Evolutionary conservation across 2,797 vertebrate species (phyloP), one percentile per base, ranked within the genome.

Genomic region (Sitta carolinensis): DNA sequence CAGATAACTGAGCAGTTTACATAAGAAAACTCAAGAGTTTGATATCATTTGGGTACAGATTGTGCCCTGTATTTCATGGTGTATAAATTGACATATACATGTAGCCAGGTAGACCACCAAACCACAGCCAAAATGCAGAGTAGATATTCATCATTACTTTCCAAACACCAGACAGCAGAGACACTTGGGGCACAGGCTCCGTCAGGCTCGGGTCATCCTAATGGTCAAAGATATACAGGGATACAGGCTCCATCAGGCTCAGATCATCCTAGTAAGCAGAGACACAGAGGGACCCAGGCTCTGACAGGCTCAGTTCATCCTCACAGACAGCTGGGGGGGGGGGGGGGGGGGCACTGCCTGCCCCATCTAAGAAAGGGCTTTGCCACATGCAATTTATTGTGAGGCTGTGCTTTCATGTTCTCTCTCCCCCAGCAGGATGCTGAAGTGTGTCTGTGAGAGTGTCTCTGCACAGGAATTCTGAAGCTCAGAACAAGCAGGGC

Each of bases 341-440:
- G 6, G 10, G 32, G 8, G 17, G 3, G 6, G 10, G 32, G 8
- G 15, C 10, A 11, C n/a, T 51, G 16, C 45, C 38, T 58, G 27
- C 47, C 19, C 22, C 27, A 18, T n/a, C 6, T 8, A 7, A 27
- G 9, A 36, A 36, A 43, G 22, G 27, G 27, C 22, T 51, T 38
- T 67, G 19, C 16, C 23, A 23, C 8, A 1, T 0, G 0, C 12
- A 3, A 10, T 59, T 45, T 9, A 6, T 36, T 5, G 2, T 1
- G 2, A 45, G 32, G 15, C 62, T 43, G 32, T 58, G 38, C 18
- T 52, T 38, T 45, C 19, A 7, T 14, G 10, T 21, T 68, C n/a
- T 40, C 25, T 52, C 16, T 40, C 5, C 16, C 21, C 13, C 47
- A 34, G 29, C 29, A 68, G 47, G n/a, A 64, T 16, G 30, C 51